phyloP scores from a whole-genome alignment of 2,888 invertebrate genomes.

The Idaea straminata region DNA sequence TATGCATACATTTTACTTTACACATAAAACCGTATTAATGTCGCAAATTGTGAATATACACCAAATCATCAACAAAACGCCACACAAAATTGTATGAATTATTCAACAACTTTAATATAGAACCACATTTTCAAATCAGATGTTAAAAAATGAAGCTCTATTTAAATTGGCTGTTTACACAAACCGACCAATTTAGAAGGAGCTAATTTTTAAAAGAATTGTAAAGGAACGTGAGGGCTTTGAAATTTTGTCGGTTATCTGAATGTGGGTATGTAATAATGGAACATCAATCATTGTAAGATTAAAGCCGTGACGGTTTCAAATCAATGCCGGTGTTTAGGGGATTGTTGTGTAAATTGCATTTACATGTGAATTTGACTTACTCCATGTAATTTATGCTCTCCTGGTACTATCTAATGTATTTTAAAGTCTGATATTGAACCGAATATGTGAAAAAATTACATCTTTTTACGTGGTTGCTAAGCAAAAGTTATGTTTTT shows the following conservation, averaged over 20 bases:
- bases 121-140: slow-evolving; percentile 11
- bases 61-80: not conserved
- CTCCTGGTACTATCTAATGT: not conserved
- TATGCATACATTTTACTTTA: too few relatives aligned
- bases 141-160: slow-evolving; percentile 19
- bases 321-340: slow-evolving; percentile 29
- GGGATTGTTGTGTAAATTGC: slow-evolving; percentile 15
- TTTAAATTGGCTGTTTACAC: not conserved
- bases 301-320: slow-evolving; percentile 30
- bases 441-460: too few relatives aligned
- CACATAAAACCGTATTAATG: too few relatives aligned
- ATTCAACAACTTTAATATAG: slow-evolving; percentile 1
- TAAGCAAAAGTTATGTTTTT: too few relatives aligned
- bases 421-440: too few relatives aligned
- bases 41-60: not conserved
- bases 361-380: not conserved
- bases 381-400: not conserved
- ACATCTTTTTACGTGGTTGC: too few relatives aligned
- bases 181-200: not conserved
- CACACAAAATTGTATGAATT: not conserved
- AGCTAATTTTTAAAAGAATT: not conserved
- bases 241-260: slow-evolving; percentile 6
- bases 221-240: not conserved
- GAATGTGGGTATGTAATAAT: slow-evolving; percentile 22
- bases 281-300: slow-evolving; percentile 31